Percentiles rank a stretch among this genome's conserved stretches.
These are phyloP conservation scores for Cryptotis parvus DNA, from an alignment of 2,113 vertebrate genomes.

Conservation along the genomic window DNA sequence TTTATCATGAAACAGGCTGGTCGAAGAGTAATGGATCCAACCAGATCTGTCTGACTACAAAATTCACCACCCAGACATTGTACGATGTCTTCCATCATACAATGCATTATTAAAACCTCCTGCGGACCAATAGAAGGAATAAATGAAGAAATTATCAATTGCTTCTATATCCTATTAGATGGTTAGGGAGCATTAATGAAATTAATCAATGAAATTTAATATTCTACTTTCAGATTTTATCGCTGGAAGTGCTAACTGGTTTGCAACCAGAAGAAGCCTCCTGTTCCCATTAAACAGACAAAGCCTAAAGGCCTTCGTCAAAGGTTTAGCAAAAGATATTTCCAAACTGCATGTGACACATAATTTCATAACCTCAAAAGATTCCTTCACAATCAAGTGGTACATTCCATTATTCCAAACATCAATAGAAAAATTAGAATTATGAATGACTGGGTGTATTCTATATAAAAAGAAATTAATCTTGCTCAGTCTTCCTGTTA, in stretches of 20 bases:
- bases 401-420: slow-evolving; percentile 25
- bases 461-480: not conserved
- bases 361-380: not conserved
- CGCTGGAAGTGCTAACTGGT: not conserved
- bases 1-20: not conserved
- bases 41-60: not conserved
- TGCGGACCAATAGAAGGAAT: not conserved
- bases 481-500: slow-evolving; percentile 29
- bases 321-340: slow-evolving; percentile 1
- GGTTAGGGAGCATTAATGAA: too few relatives aligned
- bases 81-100: not conserved
- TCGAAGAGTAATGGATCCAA: not conserved
- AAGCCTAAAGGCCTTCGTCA: not conserved
- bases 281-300: not conserved
- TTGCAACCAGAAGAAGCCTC: not conserved
- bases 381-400: not conserved
- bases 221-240: not conserved
- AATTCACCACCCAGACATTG: not conserved
- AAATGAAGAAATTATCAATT: slow-evolving; percentile 20
- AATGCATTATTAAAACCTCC: not conserved
- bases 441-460: not conserved
- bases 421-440: slow-evolving; percentile 9
- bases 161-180: not conserved
- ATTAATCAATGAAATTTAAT: slow-evolving; percentile 35
- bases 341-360: not conserved